Conservation (phyloP, 1,140 invertebrate species). For the Steinernema feltiae region DNA sequence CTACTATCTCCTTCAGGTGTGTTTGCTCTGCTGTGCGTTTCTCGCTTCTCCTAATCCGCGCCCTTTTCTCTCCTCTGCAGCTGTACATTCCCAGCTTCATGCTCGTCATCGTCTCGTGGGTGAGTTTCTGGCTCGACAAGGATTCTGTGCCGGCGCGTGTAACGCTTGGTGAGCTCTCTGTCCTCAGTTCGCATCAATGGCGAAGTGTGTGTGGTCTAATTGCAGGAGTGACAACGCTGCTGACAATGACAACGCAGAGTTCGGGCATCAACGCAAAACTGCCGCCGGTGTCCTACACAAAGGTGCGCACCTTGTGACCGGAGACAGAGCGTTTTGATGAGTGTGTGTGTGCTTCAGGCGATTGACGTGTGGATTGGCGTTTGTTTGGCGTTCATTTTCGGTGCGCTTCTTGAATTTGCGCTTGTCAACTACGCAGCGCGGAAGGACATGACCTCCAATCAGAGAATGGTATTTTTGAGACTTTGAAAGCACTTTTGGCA, state of each 20-base stretch:
- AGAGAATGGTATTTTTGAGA: constrained; percentile 35
- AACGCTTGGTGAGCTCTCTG: constrained; percentile 40
- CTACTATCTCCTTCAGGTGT: constrained; percentile 83
- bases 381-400: constrained; percentile 83
- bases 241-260: constrained; percentile 93
- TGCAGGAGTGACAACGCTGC: constrained; percentile 79
- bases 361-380: constrained; percentile 54
- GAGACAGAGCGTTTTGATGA: background rate
- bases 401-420: constrained; percentile 85
- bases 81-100: constrained; percentile 60
- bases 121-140: constrained; percentile 64
- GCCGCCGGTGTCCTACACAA: constrained; percentile 90
- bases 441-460: constrained; percentile 65
- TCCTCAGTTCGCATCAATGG: background rate
- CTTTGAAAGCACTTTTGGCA: too few species aligned
- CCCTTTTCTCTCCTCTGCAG: too few species aligned
- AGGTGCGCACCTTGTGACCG: constrained; percentile 61
- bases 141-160: constrained; percentile 59
- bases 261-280: constrained; percentile 91
- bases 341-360: constrained; percentile 62
- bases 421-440: constrained; percentile 90
- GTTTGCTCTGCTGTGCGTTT: background rate
- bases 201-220: constrained; percentile 22
- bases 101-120: constrained; percentile 64
- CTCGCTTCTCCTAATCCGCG: background rate